phyloP scores from a whole-genome alignment of 1,140 invertebrate genomes.

The Zaprionus davidi region DNA sequence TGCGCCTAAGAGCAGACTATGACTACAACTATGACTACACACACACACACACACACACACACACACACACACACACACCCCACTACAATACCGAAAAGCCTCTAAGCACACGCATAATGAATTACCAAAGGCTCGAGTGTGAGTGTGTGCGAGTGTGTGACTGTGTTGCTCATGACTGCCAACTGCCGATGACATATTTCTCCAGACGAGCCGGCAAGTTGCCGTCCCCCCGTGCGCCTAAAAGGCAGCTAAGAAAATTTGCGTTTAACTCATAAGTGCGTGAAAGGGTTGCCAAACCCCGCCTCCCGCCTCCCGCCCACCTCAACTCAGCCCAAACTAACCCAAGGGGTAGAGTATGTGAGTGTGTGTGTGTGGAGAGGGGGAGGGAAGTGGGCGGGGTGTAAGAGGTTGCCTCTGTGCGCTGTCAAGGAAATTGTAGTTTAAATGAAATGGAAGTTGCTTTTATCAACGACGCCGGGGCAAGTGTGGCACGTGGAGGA shows the following conservation, averaged over 20 bases:
- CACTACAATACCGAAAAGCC: conserved; percentile 69
- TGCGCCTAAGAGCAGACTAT: conserved; percentile 71
- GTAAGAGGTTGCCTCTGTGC: conserved; percentile 65
- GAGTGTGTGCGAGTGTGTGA: conserved; percentile 21
- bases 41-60: background rate
- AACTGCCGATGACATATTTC: conserved; percentile 82
- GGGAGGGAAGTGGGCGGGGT: background rate
- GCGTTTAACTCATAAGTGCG: conserved; percentile 82
- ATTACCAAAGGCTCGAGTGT: conserved; percentile 63
- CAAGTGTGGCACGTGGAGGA: conserved; percentile 18
- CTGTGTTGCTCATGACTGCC: conserved; percentile 41
- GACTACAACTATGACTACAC: conserved; percentile 27
- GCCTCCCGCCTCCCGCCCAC: conserved; percentile 2
- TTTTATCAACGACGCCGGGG: conserved; percentile 74
- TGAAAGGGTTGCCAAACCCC: conserved; percentile 73
- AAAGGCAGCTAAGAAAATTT: conserved; percentile 83
- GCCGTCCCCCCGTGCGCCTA: conserved; percentile 50
- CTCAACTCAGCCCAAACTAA: conserved; percentile 1
- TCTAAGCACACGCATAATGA: conserved; percentile 83
- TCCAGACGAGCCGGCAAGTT: conserved; percentile 58
- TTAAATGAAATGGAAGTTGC: conserved; percentile 83
- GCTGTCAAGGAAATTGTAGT: conserved; percentile 82
- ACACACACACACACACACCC: conserved; percentile 14
- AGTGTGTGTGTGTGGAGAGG: background rate
- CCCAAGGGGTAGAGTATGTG: background rate